Percentiles rank a stretch among this genome's conserved stretches.
phyloP scores from a whole-genome alignment of 2,888 invertebrate genomes.

The Poecilus cupreus region DNA sequence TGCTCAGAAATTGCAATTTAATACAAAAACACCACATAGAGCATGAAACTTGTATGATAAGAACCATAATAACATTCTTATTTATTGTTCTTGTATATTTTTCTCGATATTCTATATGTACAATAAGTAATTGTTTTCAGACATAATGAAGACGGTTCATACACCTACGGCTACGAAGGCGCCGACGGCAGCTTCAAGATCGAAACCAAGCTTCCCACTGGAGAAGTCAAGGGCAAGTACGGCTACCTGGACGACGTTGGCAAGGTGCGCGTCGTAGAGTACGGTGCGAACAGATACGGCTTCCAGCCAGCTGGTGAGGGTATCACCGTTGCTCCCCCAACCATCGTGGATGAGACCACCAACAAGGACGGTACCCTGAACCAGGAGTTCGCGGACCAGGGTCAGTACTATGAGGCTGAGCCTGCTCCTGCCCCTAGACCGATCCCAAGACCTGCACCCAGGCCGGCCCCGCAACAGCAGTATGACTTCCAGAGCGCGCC shows the following conservation, averaged over 20 bases:
- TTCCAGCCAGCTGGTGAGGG: slow-evolving; percentile 92
- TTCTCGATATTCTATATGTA: too few relatives aligned
- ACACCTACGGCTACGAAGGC: slow-evolving; percentile 92
- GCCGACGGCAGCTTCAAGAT: slow-evolving; percentile 93
- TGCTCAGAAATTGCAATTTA: too few relatives aligned
- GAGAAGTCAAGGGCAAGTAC: slow-evolving; percentile 93
- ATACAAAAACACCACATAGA: too few relatives aligned
- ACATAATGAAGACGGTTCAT: slow-evolving; percentile 92
- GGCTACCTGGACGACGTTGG: slow-evolving; percentile 91
- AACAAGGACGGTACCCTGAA: slow-evolving; percentile 70
- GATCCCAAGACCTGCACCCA: slow-evolving; percentile 62
- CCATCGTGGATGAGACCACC: slow-evolving; percentile 77
- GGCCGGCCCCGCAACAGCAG: slow-evolving; percentile 63
- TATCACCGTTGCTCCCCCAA: slow-evolving; percentile 84
- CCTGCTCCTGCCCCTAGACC: slow-evolving; percentile 65
- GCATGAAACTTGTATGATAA: too few relatives aligned
- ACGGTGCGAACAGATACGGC: slow-evolving; percentile 91
- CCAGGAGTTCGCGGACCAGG: slow-evolving; percentile 70
- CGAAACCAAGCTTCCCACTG: slow-evolving; percentile 87
- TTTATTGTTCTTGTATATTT: too few relatives aligned
- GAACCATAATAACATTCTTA: too few relatives aligned
- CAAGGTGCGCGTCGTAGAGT: slow-evolving; percentile 88
- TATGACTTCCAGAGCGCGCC: slow-evolving; percentile 60
- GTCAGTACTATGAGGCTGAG: slow-evolving; percentile 65
- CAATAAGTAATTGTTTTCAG: slow-evolving; percentile 71